phyloP scores from a whole-genome alignment of 2,113 vertebrate species.

The Noturus placidus region DNA sequence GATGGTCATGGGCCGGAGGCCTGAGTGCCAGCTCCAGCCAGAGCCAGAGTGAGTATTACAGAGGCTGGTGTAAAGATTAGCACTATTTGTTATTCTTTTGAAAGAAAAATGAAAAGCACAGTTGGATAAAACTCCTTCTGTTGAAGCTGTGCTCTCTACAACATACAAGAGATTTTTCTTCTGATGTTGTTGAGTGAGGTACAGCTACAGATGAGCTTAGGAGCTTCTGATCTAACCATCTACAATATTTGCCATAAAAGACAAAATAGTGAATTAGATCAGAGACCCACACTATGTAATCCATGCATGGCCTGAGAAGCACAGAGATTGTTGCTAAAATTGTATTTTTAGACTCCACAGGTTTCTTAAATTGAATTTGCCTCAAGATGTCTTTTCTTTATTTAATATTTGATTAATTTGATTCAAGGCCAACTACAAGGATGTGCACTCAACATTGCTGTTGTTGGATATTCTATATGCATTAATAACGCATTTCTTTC shows the following conservation, averaged over 20 bases:
- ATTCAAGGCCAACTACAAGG: background rate
- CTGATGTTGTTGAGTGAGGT: background rate
- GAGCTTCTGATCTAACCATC: background rate
- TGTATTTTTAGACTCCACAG: background rate
- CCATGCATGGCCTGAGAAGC: background rate
- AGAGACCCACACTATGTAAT: background rate
- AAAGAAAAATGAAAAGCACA: background rate
- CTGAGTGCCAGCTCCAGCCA: conserved; percentile 82
- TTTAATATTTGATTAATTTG: background rate
- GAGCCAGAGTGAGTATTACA: conserved; percentile 82
- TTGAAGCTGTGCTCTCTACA: background rate
- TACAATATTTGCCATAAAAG: background rate
- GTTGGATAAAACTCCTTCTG: background rate
- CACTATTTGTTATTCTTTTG: background rate
- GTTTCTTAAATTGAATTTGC: background rate
- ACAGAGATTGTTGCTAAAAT: background rate
- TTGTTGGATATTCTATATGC: background rate
- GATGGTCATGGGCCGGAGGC: conserved; percentile 92
- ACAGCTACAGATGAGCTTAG: background rate
- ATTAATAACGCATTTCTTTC: background rate
- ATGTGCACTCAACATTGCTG: background rate
- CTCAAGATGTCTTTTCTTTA: background rate
- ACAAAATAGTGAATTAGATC: background rate
- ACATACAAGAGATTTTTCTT: background rate
- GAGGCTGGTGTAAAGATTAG: background rate